phyloP scores from a whole-genome alignment of 2,797 vertebrate genomes.

The Hephaestus fuliginosus region DNA sequence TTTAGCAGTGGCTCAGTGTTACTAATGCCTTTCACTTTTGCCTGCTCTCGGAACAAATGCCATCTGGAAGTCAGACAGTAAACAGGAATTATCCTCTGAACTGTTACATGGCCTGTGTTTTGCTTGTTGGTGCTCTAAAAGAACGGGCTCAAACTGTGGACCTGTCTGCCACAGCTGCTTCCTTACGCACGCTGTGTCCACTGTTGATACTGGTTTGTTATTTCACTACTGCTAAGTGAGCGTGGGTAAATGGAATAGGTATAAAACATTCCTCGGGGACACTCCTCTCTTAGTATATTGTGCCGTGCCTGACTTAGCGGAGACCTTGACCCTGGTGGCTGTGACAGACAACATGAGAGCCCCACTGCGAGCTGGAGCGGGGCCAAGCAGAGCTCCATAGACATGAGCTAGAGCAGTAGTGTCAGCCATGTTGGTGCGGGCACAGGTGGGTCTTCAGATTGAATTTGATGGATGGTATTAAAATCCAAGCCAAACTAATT shows the following conservation, averaged over 20 bases:
- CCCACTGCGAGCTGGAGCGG: slow-evolving; percentile 11
- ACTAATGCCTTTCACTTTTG: slow-evolving; percentile 48
- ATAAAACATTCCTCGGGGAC: slow-evolving; percentile 30
- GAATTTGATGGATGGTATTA: slow-evolving; percentile 12
- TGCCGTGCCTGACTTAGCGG: not conserved
- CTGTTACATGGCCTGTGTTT: slow-evolving; percentile 13
- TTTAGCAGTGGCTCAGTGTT: slow-evolving; percentile 36
- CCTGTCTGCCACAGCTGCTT: slow-evolving; percentile 19
- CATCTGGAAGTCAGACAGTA: slow-evolving; percentile 50
- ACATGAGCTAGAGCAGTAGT: not conserved
- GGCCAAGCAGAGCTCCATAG: not conserved
- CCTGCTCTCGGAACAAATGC: slow-evolving; percentile 31
- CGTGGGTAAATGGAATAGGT: slow-evolving; percentile 21
- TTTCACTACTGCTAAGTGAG: slow-evolving; percentile 32
- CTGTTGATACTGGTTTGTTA: slow-evolving; percentile 18
- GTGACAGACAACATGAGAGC: slow-evolving; percentile 9
- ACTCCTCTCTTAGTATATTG: not conserved
- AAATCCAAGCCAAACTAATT: slow-evolving; percentile 19
- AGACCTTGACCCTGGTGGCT: slow-evolving; percentile 12
- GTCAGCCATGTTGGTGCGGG: not conserved
- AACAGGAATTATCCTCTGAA: slow-evolving; percentile 41
- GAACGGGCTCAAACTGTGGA: not conserved
- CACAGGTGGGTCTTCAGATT: slow-evolving; percentile 14
- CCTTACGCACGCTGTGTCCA: not conserved
- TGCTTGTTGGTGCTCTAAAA: slow-evolving; percentile 12